These are phyloP conservation scores for Athalia rosae DNA, from an alignment of 2,888 invertebrate species.

Conservation along the genomic window DNA sequence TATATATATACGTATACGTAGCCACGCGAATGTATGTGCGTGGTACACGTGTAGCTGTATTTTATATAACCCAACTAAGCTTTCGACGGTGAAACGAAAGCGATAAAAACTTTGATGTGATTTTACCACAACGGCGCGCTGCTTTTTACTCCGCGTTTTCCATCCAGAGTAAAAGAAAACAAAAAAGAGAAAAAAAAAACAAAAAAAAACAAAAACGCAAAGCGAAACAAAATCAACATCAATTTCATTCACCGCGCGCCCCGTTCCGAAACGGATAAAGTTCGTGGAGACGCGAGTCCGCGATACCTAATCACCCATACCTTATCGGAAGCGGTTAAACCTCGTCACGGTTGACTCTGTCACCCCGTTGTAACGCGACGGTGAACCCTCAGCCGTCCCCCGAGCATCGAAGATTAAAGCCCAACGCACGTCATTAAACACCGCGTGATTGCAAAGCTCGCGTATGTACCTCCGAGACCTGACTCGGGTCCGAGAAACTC, in stretches of 20 bases:
- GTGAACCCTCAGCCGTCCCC: slow-evolving; percentile 26
- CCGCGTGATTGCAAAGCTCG: slow-evolving; percentile 31
- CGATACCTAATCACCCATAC: not conserved
- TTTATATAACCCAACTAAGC: too few species aligned
- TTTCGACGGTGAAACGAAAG: too few species aligned
- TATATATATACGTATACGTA: not conserved
- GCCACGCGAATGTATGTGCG: not conserved
- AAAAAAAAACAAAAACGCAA: too few species aligned
- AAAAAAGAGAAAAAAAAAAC: too few species aligned
- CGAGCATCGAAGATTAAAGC: slow-evolving; percentile 38
- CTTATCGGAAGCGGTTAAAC: not conserved
- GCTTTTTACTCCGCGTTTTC: too few species aligned
- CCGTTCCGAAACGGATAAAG: too few species aligned
- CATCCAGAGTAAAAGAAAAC: too few species aligned
- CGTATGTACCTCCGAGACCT: slow-evolving; percentile 19
- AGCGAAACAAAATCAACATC: too few species aligned
- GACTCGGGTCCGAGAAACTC: slow-evolving; percentile 25
- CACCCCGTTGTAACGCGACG: slow-evolving; percentile 21
- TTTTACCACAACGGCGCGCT: too few species aligned
- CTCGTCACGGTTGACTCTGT: slow-evolving; percentile 38
- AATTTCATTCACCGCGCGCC: too few species aligned
- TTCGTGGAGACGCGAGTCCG: not conserved
- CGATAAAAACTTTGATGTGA: too few species aligned
- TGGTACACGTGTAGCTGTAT: too few species aligned
- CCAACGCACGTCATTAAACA: slow-evolving; percentile 43